Conservation (phyloP, 1,140 invertebrate species). For the Luehdorfia chinensis region DNA sequence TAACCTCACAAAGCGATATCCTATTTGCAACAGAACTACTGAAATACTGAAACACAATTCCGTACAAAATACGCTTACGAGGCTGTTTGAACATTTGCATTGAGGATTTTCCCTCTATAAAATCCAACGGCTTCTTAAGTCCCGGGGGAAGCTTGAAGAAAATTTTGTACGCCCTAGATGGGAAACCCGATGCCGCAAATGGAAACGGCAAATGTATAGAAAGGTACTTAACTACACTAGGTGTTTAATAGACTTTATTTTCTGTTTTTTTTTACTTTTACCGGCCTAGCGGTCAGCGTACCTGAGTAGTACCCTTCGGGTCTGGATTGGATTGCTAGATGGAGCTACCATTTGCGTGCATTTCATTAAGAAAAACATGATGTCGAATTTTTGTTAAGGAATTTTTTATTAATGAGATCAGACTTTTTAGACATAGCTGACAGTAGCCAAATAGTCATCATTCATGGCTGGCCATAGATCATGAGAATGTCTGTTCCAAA, state of each 20-base stretch:
- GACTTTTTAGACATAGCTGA: too few relatives aligned
- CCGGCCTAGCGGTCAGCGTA: too few relatives aligned
- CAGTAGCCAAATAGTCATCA: too few relatives aligned
- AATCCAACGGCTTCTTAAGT: constrained; percentile 22
- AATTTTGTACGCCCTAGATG: constrained; percentile 20
- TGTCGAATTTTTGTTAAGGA: too few relatives aligned
- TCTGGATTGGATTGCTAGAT: too few relatives aligned
- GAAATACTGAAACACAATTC: constrained; percentile 16
- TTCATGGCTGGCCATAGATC: too few relatives aligned
- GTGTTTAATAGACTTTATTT: not conserved
- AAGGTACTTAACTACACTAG: not conserved
- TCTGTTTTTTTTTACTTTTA: too few relatives aligned
- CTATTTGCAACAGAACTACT: constrained; percentile 19
- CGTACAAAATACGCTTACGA: constrained; percentile 19
- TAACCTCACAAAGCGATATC: constrained; percentile 18
- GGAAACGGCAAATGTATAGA: constrained; percentile 1
- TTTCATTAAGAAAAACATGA: too few relatives aligned
- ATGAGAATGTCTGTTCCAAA: too few relatives aligned
- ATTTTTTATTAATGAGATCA: too few relatives aligned
- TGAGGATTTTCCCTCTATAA: constrained; percentile 23
- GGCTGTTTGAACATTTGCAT: constrained; percentile 25
- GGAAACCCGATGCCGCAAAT: constrained; percentile 14
- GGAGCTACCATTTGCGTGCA: too few relatives aligned
- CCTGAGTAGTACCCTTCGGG: too few relatives aligned
- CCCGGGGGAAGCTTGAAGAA: constrained; percentile 17